These are phyloP conservation scores for Ochlodes sylvanus DNA, from an alignment of 2,888 invertebrate genomes.

Conservation along the genomic window DNA sequence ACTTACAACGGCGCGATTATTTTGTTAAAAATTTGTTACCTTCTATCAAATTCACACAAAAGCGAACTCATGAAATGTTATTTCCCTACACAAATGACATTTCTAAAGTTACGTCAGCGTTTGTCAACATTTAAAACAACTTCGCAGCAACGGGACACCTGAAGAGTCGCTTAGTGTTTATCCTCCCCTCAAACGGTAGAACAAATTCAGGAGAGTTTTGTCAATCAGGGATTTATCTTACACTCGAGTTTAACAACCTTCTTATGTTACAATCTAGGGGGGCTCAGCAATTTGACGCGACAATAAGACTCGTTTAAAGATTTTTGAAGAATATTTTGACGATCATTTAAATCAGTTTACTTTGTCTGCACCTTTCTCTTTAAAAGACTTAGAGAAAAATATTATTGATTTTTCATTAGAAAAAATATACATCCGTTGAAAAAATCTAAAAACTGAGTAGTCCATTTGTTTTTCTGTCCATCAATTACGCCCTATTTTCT, in stretches of 20 bases:
- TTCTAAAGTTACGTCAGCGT: constrained; percentile 32
- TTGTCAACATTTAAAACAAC: constrained; percentile 56
- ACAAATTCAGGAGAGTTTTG: constrained; percentile 63
- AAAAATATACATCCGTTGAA: too few species aligned
- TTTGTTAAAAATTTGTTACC: background rate
- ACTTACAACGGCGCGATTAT: too few species aligned
- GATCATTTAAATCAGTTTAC: background rate
- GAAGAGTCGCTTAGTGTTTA: constrained; percentile 58
- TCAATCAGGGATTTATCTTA: constrained; percentile 80
- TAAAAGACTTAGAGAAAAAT: too few species aligned
- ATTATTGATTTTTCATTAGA: too few species aligned
- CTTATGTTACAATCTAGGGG: constrained; percentile 74
- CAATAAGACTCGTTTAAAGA: constrained; percentile 46
- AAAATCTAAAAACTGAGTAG: too few species aligned
- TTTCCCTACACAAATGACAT: constrained; percentile 15
- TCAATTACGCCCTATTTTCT: too few species aligned
- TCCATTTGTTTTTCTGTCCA: too few species aligned
- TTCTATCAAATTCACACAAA: background rate
- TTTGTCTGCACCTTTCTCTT: too few species aligned
- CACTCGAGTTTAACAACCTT: constrained; percentile 76
- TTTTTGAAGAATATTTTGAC: constrained; percentile 21
- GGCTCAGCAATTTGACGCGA: constrained; percentile 74
- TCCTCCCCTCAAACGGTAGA: constrained; percentile 60
- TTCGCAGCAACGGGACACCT: constrained; percentile 63
- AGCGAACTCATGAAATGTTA: constrained; percentile 15